Percentiles rank a stretch among this genome's conserved stretches.
Evolutionary conservation across 2,797 vertebrate species (phyloP).

Genomic region (Ctenopoma multispine): DNA sequence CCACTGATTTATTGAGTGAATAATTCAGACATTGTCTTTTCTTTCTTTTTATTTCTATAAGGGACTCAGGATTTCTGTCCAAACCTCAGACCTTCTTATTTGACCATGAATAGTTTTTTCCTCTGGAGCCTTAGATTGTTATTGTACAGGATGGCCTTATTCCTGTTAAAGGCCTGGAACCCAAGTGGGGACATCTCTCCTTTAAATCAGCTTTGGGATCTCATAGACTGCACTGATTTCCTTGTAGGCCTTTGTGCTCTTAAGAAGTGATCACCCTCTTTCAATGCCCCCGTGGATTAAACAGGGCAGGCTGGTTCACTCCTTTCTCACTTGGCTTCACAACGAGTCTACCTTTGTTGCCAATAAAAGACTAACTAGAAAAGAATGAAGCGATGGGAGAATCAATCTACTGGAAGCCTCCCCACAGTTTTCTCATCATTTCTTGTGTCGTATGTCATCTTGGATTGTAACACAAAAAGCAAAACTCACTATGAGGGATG

Average conservation of each 20-base stretch:
- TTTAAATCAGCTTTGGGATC: conserved; percentile 98
- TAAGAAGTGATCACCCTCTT: conserved; percentile 98
- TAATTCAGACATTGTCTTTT: conserved; percentile 42
- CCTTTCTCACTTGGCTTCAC: conserved; percentile 88
- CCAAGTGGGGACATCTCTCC: conserved; percentile 93
- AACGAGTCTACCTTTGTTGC: conserved; percentile 93
- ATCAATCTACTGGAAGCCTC: conserved; percentile 99
- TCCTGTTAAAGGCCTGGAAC: conserved; percentile 88
- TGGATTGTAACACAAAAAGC: conserved; percentile 93
- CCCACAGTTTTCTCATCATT: conserved; percentile 99
- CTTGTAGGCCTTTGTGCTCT: conserved; percentile 95
- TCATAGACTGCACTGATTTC: conserved; percentile 94
- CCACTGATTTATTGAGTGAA: conserved; percentile 13
- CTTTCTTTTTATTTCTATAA: conserved; percentile 71
- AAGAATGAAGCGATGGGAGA: conserved; percentile 97
- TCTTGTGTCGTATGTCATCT: conserved; percentile 93
- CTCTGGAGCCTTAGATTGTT: conserved; percentile 90
- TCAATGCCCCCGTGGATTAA: conserved; percentile 97
- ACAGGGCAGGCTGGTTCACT: conserved; percentile 91
- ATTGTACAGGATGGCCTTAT: conserved; percentile 88
- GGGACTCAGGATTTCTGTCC: conserved; percentile 85
- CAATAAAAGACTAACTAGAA: conserved; percentile 99
- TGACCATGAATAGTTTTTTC: conserved; percentile 90
- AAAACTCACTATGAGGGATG: conserved; percentile 93
- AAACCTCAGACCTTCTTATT: conserved; percentile 88